These are phyloP conservation scores for Arge pagana DNA, from an alignment of 2,888 invertebrate species.

Conservation along the genomic window DNA sequence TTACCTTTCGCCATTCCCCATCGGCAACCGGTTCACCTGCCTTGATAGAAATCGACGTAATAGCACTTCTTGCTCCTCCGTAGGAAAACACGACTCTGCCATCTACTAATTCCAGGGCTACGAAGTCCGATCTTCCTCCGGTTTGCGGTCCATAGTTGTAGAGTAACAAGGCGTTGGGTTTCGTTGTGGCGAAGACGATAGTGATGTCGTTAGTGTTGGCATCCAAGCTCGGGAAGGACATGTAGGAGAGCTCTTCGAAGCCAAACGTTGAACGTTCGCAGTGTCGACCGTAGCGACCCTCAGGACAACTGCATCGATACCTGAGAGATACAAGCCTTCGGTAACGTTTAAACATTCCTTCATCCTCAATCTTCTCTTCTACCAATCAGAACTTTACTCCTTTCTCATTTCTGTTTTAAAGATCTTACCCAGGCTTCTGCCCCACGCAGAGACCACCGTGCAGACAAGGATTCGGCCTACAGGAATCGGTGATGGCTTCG, in stretches of 20 bases:
- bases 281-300: conserved; percentile 86
- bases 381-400: neutral
- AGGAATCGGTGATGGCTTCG: conserved; percentile 86
- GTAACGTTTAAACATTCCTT: neutral
- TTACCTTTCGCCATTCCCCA: conserved; percentile 90
- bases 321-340: no score
- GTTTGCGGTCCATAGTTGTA: conserved; percentile 90
- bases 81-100: conserved; percentile 89
- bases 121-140: conserved; percentile 88
- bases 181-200: conserved; percentile 88
- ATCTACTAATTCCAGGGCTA: conserved; percentile 85
- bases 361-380: neutral
- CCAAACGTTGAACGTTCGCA: conserved; percentile 91
- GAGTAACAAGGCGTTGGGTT: conserved; percentile 81
- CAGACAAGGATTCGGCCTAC: conserved; percentile 90
- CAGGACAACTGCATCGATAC: conserved; percentile 71
- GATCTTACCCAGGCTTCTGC: conserved; percentile 82
- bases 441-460: conserved; percentile 88
- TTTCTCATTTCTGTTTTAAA: neutral
- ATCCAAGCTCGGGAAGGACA: conserved; percentile 85
- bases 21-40: conserved; percentile 72
- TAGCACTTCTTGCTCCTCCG: conserved; percentile 86
- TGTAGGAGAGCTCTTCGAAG: conserved; percentile 86
- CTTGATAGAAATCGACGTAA: conserved; percentile 76
- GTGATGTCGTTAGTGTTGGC: conserved; percentile 90